These are phyloP conservation scores for Macropodus opercularis DNA, from an alignment of 2,797 vertebrate genomes.

Conservation along the genomic window DNA sequence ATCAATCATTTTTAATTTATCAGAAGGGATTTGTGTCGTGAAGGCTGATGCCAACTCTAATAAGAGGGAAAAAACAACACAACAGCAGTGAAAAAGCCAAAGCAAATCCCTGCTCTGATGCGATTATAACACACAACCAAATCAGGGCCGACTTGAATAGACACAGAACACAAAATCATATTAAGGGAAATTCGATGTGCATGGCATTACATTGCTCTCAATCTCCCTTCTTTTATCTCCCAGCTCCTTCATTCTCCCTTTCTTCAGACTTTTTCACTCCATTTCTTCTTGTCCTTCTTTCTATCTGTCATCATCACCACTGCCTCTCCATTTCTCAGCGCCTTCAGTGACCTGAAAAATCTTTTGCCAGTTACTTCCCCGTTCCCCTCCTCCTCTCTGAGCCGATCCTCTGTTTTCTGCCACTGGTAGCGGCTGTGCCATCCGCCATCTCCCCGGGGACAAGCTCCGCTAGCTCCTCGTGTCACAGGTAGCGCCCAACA, in stretches of 20 bases:
- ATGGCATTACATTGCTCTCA: constrained; percentile 82
- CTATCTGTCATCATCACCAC: constrained; percentile 62
- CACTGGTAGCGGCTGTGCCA: constrained; percentile 16
- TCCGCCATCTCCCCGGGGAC: constrained; percentile 28
- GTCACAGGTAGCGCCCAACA: constrained; percentile 55
- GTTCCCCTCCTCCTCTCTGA: constrained; percentile 35
- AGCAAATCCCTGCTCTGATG: constrained; percentile 86
- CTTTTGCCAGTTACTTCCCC: constrained; percentile 61
- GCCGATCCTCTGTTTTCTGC: constrained; percentile 44
- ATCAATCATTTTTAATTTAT: constrained; percentile 89
- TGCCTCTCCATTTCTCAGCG: constrained; percentile 44
- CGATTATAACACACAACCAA: constrained; percentile 86
- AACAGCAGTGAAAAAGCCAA: constrained; percentile 78
- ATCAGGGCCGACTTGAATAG: constrained; percentile 87
- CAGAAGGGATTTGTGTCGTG: constrained; percentile 85
- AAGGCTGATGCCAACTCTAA: constrained; percentile 83
- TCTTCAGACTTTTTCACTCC: constrained; percentile 65
- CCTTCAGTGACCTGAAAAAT: constrained; percentile 83
- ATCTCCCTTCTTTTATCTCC: constrained; percentile 62
- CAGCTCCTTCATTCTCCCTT: constrained; percentile 43
- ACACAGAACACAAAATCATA: constrained; percentile 89
- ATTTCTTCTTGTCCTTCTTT: constrained; percentile 58
- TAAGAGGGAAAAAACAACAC: constrained; percentile 72
- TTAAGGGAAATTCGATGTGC: constrained; percentile 86
- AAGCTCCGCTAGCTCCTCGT: constrained; percentile 35